Base-by-base conservation (phyloP, 2,113 vertebrate species). In the Recurvirostra avosetta region DNA sequence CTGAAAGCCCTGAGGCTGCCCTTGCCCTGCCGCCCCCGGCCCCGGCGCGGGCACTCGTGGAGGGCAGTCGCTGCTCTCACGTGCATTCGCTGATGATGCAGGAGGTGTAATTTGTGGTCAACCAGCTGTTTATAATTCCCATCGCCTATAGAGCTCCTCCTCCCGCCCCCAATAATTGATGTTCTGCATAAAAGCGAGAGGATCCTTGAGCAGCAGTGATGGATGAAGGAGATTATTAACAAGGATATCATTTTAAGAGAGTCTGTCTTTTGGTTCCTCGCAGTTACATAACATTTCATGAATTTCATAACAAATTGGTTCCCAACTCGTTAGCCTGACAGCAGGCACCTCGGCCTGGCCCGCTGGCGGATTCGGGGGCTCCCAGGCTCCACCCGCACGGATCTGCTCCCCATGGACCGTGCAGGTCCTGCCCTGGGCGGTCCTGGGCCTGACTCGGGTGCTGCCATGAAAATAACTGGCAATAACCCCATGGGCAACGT, bases 221-320 rank as follows among this genome's bases (percentile, higher is more conserved):
- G 96, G 92, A 96, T 96, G 96, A 88, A 96, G 90, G 95, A 94
- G 85, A 86, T 96, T 94, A 96, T 95, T 96, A 96, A 71, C 90
- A 93, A 62, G 96, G 94, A 96, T 92, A 94, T 90, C 59, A 75
- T 96, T 83, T 94, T 62, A 88, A 92, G 88, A 96, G 90, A 93
- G 63, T 38, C 93, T 93, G 67, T 86, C 95, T 92, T 87, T 93
- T 53, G 88, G 92, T 89, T 84, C 91, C 70, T 93, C 2, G 0
- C 55, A 52, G 63, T 88, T 93, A 62, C 68, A 50, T 63, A 86
- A 90, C 82, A 86, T 95, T 96, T 71, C 94, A 90, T 94, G 93
- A 86, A 92, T 90, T 94, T 53, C 88, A 0, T 7, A 92, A 67
- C 94, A 91, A 78, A 88, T 89, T 55, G 81, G 72, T 40, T 94